A percentile compares a stretch with the other conserved stretches of the same genome.
Conservation (phyloP, 1,140 invertebrate species). For the Nymphalis io region DNA sequence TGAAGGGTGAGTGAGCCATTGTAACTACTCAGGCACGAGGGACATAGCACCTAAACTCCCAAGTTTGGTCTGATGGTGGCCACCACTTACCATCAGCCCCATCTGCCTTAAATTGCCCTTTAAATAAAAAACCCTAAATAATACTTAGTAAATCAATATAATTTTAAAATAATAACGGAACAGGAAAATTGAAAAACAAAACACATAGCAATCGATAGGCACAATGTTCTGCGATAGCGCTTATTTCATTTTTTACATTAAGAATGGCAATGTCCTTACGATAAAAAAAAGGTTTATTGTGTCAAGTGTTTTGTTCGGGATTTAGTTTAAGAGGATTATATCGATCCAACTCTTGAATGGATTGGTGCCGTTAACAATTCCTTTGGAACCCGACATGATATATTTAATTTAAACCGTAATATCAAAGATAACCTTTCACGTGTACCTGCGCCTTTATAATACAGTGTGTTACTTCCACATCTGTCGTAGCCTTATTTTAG, state of each 20-base stretch:
- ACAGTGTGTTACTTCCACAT: too few relatives aligned
- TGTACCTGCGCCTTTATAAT: background rate
- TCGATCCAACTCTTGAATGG: slow-evolving; percentile 18
- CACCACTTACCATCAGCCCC: too few relatives aligned
- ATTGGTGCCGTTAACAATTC: slow-evolving; percentile 18
- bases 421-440: background rate
- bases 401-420: background rate
- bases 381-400: background rate
- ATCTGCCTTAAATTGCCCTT: too few relatives aligned
- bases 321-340: slow-evolving; percentile 58
- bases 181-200: background rate
- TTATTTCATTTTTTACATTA: slow-evolving; percentile 39
- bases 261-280: slow-evolving; percentile 48
- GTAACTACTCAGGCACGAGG: too few relatives aligned
- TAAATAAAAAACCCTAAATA: too few relatives aligned
- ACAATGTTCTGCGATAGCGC: slow-evolving; percentile 12
- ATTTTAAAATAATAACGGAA: background rate
- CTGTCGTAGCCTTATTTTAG: too few relatives aligned
- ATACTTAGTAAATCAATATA: too few relatives aligned
- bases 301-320: slow-evolving; percentile 46
- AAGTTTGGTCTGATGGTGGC: too few relatives aligned
- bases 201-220: slow-evolving; percentile 17
- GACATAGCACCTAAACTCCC: too few relatives aligned
- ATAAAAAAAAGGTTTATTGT: slow-evolving; percentile 52
- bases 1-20: too few relatives aligned